These are phyloP conservation scores for Alcedo quadribrachys DNA, from an alignment of 2,797 vertebrate species.

Conservation along the genomic window DNA sequence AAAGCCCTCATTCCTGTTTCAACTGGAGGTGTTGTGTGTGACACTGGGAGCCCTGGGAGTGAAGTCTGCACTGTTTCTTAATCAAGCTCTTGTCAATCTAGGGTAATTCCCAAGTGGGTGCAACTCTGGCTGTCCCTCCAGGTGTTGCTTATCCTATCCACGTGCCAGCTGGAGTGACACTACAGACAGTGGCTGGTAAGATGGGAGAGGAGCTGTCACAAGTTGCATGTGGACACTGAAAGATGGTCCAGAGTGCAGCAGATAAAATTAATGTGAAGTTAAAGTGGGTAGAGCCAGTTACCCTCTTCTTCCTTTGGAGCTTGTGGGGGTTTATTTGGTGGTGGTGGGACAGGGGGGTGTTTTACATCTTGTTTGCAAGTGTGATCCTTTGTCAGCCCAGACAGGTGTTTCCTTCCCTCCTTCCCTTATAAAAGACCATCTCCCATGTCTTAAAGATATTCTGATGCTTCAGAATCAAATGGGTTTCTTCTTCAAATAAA, in stretches of 20 bases:
- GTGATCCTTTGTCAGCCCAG: not conserved
- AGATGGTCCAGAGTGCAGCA: not conserved
- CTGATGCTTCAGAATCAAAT: not conserved
- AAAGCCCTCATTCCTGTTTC: not conserved
- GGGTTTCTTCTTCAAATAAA: slow-evolving; percentile 13
- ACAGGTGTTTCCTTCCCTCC: not conserved
- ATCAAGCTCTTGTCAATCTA: slow-evolving; percentile 62
- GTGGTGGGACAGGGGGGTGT: not conserved
- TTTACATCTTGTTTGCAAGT: not conserved
- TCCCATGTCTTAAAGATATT: not conserved
- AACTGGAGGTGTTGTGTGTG: not conserved
- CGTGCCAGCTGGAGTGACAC: slow-evolving; percentile 91
- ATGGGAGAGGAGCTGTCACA: not conserved
- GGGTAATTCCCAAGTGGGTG: slow-evolving; percentile 76
- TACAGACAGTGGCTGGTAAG: slow-evolving; percentile 91
- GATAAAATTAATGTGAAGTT: not conserved
- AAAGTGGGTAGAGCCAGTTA: not conserved
- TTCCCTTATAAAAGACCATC: not conserved
- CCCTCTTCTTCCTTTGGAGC: not conserved
- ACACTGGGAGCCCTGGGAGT: not conserved
- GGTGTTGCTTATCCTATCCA: slow-evolving; percentile 89
- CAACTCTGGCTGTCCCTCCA: slow-evolving; percentile 86
- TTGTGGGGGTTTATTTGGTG: not conserved
- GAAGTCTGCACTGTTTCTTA: not conserved
- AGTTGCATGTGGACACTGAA: not conserved